Base-by-base conservation (phyloP, 2,888 invertebrate genomes). In the Chironomus tentans region DNA sequence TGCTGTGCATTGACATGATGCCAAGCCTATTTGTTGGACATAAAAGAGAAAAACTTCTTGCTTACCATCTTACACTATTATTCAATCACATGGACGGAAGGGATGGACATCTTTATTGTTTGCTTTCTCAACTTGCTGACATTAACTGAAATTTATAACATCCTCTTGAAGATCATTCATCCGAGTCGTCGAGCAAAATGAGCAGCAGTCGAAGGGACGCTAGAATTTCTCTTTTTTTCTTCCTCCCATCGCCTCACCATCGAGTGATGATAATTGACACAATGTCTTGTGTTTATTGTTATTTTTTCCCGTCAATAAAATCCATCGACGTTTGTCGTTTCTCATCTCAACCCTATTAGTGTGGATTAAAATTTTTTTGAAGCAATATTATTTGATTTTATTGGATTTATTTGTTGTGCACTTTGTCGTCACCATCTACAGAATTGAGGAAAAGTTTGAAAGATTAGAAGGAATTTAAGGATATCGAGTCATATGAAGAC, bases 121-220 rank as follows among this genome's bases (percentile, higher is more conserved):
- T 15, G n/a, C 18, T 56, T 56, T 56, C 56, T 56, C n/a, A 10
- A 38, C 38, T 18, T 62, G 62, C 56, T 61, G 72, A 72, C 72
- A 70, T 70, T 72, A 72, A 72, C 56, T 61, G 61, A 72, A 72
- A 72, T 72, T 72, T 72, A 72, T 72, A 5, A 18, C 72, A 61
- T 72, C 72, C 72, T 62, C 62, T 72, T 28, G 28, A 72, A 12
- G 62, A 18, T 18, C 62, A 56, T 72, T 72, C 61, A 56, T 48
- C 56, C 61, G 61, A 38, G 21, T 50, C 38, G 56, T 6, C 7
- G 22, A 62, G 15, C 18, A 62, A 62, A 62, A 22, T 18, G 56
- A 56, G 18, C n/a, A 18, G 56, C 15, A 56, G 15, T 15, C 18
- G 56, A 21, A 48, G 70, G 21, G 72, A 12, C 18, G 21, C 12